Evolutionary conservation across 1,140 invertebrate species (phyloP), one percentile per base, ranked within the genome.

Genomic region (Thaumetopoea pityocampa): DNA sequence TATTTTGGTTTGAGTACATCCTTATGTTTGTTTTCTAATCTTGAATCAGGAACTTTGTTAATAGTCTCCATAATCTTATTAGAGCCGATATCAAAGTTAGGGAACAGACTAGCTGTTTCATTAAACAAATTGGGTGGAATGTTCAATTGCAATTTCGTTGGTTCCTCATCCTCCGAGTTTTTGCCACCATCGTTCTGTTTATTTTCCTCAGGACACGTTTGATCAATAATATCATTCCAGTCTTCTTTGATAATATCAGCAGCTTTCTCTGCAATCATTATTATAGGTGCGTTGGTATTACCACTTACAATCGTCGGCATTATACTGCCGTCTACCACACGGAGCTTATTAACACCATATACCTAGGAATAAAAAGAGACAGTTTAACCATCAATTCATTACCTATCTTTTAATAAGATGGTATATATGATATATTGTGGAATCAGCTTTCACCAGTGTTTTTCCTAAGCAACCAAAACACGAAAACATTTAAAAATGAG

Each of bases 211-310:
- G 15, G 16, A 11, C 24, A 51, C 4, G 12, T 30, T 19, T 48
- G 12, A 11, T 53, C 46, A 4, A 30, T 11, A 4, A 23, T 7
- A 2, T 78, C 59, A 5, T 71, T 50, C 92, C 92, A 94, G 34
- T 92, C 85, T 42, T 89, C 85, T 63, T 94, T 94, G 4, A 98
- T 92, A 79, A 97, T 83, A 79, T 97, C 95, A 0, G 95, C 87
- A 0, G 93, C 95, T 68, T 96, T 97, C 61, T 98, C 96, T 0
- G 87, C 96, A 12, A 98, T 95, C 95, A 97, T 97, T 5, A 97
- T 93, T 1, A 92, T 90, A 0, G 94, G 93, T 0, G 93, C 93
- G 52, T 95, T 95, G 1, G 94, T 95, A 54, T 96, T 95, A 0
- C 94, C 94, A 61, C 89, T 93, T 0, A 93, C 91, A 4, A 96